Evolutionary conservation across 2,888 invertebrate genomes (phyloP).

Genomic region (Cryptocephalus primarius): DNA sequence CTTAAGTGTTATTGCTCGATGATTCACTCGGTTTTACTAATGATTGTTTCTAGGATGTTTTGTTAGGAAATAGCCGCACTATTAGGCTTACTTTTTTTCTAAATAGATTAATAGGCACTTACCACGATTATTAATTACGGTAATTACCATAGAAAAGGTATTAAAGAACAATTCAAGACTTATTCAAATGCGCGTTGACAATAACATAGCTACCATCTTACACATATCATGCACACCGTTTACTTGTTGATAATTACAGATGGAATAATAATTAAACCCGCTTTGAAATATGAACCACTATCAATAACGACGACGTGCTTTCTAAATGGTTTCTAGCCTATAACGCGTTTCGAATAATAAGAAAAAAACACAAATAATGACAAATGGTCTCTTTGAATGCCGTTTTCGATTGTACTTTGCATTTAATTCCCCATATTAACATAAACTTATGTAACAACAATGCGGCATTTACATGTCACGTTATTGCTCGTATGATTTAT

Average conservation of each 20-base stretch:
- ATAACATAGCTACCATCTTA: slow-evolving; percentile 1
- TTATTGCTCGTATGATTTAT: slow-evolving; percentile 22
- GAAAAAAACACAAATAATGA: slow-evolving; percentile 17
- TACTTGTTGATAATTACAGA: slow-evolving; percentile 7
- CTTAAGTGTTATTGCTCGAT: too few relatives aligned
- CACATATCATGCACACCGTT: slow-evolving; percentile 3
- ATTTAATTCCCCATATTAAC: slow-evolving; percentile 22
- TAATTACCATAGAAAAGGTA: background rate
- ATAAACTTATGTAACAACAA: slow-evolving; percentile 27
- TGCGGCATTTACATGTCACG: slow-evolving; percentile 26
- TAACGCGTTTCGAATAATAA: background rate
- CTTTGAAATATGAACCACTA: slow-evolving; percentile 3
- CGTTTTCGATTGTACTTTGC: slow-evolving; percentile 22
- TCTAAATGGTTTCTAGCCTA: background rate
- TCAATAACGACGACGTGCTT: slow-evolving; percentile 1
- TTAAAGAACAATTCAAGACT: background rate
- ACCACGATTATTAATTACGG: background rate
- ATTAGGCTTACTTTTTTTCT: too few relatives aligned
- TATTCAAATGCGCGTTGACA: slow-evolving; percentile 1
- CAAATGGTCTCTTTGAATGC: slow-evolving; percentile 24
- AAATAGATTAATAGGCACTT: background rate
- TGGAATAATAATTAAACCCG: slow-evolving; percentile 3
- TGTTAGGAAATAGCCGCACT: too few relatives aligned
- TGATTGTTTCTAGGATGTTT: too few relatives aligned
- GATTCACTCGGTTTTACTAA: too few relatives aligned